Evolutionary conservation across 2,888 invertebrate genomes (phyloP).

Genomic region (Cancer borealis): DNA sequence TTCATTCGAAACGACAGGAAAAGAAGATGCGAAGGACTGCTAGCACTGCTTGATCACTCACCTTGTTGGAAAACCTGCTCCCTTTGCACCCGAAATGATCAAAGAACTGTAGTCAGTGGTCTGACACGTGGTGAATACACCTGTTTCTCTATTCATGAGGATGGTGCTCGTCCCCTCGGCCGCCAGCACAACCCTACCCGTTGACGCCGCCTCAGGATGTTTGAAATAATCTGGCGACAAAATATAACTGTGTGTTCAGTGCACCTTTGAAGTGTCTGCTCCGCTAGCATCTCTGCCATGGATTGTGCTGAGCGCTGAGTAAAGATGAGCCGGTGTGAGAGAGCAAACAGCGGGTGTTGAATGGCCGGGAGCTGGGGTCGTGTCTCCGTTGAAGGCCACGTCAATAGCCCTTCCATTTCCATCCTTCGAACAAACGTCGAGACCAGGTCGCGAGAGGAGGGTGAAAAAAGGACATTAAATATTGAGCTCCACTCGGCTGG

Average conservation of each 20-base stretch:
- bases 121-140: conserved; percentile 62
- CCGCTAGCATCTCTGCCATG: conserved; percentile 30
- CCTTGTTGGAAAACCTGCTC: conserved; percentile 25
- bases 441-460: conserved; percentile 36
- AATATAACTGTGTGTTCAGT: conserved; percentile 68
- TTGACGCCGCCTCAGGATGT: conserved; percentile 58
- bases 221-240: conserved; percentile 69
- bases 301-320: conserved; percentile 57
- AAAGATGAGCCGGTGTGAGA: conserved; percentile 54
- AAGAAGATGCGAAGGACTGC: neutral
- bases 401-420: conserved; percentile 42
- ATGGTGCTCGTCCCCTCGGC: neutral
- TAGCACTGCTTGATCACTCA: neutral
- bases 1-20: neutral
- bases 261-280: conserved; percentile 63
- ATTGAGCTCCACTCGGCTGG: conserved; percentile 53
- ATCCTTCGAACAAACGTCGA: neutral
- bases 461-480: conserved; percentile 49
- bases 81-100: conserved; percentile 49
- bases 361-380: conserved; percentile 50
- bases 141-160: conserved; percentile 66
- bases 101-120: conserved; percentile 60
- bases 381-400: conserved; percentile 18
- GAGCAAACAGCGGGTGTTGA: conserved; percentile 60
- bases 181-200: conserved; percentile 31